Base-by-base conservation (phyloP, 2,113 vertebrate genomes). In the Plecotus auritus region DNA sequence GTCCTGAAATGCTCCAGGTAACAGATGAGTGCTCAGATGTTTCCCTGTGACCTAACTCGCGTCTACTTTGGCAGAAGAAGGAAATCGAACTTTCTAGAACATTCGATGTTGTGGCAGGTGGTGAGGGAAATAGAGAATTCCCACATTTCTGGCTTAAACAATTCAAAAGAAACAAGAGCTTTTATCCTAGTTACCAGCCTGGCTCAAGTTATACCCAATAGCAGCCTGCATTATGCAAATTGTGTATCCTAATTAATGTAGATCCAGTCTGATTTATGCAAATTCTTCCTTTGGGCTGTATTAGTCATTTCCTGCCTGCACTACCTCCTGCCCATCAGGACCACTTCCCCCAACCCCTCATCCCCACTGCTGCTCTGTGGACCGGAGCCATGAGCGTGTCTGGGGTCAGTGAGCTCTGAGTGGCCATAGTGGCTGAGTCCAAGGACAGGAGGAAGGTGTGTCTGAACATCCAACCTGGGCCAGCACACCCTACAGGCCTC, bases 161-260 rank as follows among this genome's bases (percentile, higher is more conserved):
- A 96, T 76, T 74, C 10, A 70, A 70, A 91, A 42, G 42, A 92
- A 96, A 59, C 7, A 72, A 88, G 45, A 81, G 69, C n/a, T 88
- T 96, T 94, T 49, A 83, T 66, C 37, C 37, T 82, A 32, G 66
- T 87, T 96, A 77, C 56, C 56, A 94, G 51, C 9, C 88, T 83
- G 94, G 54, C 67, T 96, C 49, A 69, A 88, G 67, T 82, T 81
- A 90, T 51, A 95, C 40, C 67, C 47, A 66, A 72, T 20, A 82
- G 67, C 56, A 4, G 28, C n/a, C 81, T 73, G 81, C 5, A 56
- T 90, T 90, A 93, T 95, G 90, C 72, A 92, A 93, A 93, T 45
- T 73, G 2, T 45, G 9, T 81, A 77, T 95, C 28, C 40, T 96
- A 87, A 97, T 97, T 88, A 93, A 92, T 26, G 2, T 45, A 95